Conservation (phyloP, 2,888 invertebrate genomes). For the Drosophila emarginata region DNA sequence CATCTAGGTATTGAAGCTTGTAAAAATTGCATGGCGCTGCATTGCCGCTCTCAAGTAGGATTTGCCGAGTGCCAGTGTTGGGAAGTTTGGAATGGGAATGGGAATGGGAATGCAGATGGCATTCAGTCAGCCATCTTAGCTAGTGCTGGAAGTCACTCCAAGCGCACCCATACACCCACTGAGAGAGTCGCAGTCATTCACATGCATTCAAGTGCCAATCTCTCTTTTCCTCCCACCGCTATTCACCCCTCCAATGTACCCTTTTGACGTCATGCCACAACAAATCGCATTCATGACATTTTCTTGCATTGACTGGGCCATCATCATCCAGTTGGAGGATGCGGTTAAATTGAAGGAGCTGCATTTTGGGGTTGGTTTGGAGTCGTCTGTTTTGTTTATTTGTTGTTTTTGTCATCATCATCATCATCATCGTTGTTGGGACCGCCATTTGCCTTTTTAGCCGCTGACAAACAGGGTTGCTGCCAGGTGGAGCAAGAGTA, state of each 20-base stretch:
- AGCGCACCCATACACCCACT: neutral
- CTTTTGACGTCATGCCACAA: slow-evolving; percentile 15
- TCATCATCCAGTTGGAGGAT: slow-evolving; percentile 35
- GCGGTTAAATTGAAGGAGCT: neutral
- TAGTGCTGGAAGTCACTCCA: slow-evolving; percentile 55
- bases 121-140: slow-evolving; percentile 68
- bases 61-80: slow-evolving; percentile 24
- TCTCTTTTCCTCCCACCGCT: neutral
- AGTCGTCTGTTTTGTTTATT: slow-evolving; percentile 45
- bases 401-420: slow-evolving; percentile 12
- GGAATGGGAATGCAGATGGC: neutral
- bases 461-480: slow-evolving; percentile 42
- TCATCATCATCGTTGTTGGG: slow-evolving; percentile 25
- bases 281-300: slow-evolving; percentile 76
- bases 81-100: too few species aligned
- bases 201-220: slow-evolving; percentile 66
- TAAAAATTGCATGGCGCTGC: slow-evolving; percentile 77
- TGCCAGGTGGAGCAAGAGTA: slow-evolving; percentile 4
- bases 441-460: slow-evolving; percentile 52
- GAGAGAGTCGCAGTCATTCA: slow-evolving; percentile 63
- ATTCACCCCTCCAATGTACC: neutral
- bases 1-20: slow-evolving; percentile 74
- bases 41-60: slow-evolving; percentile 69
- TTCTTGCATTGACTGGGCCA: slow-evolving; percentile 72
- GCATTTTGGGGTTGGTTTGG: slow-evolving; percentile 14